Base-by-base conservation (phyloP, 2,113 vertebrate genomes). In the Labeo catla region DNA sequence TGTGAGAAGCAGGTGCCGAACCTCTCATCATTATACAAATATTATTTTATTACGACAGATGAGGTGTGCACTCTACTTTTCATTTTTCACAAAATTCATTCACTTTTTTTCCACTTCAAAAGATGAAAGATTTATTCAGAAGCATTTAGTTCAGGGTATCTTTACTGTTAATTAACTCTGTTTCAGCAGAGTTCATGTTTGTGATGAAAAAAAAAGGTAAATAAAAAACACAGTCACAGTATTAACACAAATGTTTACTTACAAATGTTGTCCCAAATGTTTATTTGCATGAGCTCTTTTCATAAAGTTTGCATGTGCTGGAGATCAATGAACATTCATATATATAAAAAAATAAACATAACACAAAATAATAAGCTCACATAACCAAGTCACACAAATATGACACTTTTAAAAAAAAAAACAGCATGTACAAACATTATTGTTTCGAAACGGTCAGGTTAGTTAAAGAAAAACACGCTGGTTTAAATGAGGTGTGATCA, bases 281-380 rank as follows among this genome's bases (percentile, higher is more conserved):
- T 43, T 23, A 74, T 82, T 66, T 54, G 45, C 63, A 83, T 52
- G 45, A 52, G 34, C 23, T 49, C 47, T 39, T 82, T 81, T 8
- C 59, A 47, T 81, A 28, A 15, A 65, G 57, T 81, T 66, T 19
- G 13, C 79, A 82, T 50, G 2, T 1, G 21, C 9, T n/a, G 1
- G 43, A 49, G 21, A 66, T 28, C 28, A 28, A 28, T 13, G 6
- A 39, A 47, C 43, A 57, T 57, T 57, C 15, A 57, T 16, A 57
- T 57, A 19, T 16, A 28, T 5, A 2, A 28, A 1, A 47, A 47
- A 6, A 70, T 36, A 70, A 47, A 47, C 4, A 47, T 47, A 12
- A 8, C 39, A 21, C 45, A 74, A 2, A 49, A 45, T n/a, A 23
- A 13, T 74, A 47, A 49, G 36, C 6, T 34, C 2, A 68, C 13